Evolutionary conservation across 2,888 invertebrate genomes (phyloP), one percentile per base, ranked within the genome.

Genomic region (Drosophila yooni): DNA sequence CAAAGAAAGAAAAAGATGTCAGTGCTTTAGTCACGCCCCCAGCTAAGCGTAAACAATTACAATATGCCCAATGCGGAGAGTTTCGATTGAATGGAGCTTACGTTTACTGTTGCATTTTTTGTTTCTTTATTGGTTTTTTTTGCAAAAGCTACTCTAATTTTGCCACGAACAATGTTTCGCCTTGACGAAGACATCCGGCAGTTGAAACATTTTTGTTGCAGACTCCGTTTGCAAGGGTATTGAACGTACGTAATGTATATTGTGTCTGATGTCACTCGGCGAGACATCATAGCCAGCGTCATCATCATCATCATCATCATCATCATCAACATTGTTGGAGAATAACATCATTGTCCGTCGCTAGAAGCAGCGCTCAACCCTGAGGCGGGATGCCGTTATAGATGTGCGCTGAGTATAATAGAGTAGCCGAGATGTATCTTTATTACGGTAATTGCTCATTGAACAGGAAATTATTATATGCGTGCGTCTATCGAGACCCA

Each of bases 401-500:
- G 60, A 53, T 62, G 46, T 38, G 63, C 59, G 64, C 58, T 60
- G 59, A 62, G 43, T 76, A 76, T 72, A 75, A 78, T 86, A 72
- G 83, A 89, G 81, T 83, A 79, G 74, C 83, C 67, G 74, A 75
- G 76, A 82, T 82, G 70, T 82, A 82, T 85, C 83, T 81, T 82
- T 88, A 88, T 90, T 85, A 79, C 77, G 69, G 77, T 80, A 86
- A 89, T 91, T 87, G 89, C 71, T 86, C 89, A 89, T 81, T 89
- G 89, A 91, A 78, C 89, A 84, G 89, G 90, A 89, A 89, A 86
- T 82, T 88, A 90, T 91, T 85, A 78, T 78, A 79, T 89, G 87
- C 83, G 87, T 86, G 83, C 66, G 68, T 74, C 67, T 77, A 50
- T 36, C 51, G 56, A 33, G 38, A 52, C 27, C 31, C 29, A 43